Conservation (phyloP, 37 sponge, comb jelly and placozoan genomes). For the Ephydatia muelleri region DNA sequence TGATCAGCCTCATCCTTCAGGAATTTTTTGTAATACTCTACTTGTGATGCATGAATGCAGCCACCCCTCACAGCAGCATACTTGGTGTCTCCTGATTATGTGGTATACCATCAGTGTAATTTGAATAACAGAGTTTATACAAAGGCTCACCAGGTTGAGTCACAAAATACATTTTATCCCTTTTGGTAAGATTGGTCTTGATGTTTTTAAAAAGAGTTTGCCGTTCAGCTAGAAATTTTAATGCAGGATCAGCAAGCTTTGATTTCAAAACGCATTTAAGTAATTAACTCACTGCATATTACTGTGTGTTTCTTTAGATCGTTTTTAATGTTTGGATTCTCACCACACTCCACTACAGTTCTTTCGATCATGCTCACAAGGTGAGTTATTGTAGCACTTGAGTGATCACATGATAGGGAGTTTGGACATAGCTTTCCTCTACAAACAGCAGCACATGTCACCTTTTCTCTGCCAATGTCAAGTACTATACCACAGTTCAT, state of each 20-base stretch:
- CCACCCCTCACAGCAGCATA: too few species aligned
- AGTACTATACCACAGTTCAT: slow-evolving; percentile 18
- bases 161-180: not conserved
- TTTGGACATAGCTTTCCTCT: slow-evolving; percentile 7
- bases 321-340: not conserved
- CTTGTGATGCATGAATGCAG: too few species aligned
- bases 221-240: not conserved
- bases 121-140: too few species aligned
- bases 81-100: too few species aligned
- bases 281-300: not conserved
- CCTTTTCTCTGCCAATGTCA: slow-evolving; percentile 25
- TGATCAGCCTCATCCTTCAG: too few species aligned
- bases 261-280: too few species aligned
- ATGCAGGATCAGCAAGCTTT: not conserved
- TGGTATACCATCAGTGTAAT: too few species aligned
- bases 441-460: slow-evolving; percentile 17
- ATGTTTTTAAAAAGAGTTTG: not conserved
- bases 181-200: not conserved
- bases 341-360: not conserved
- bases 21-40: too few species aligned
- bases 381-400: not conserved
- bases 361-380: slow-evolving; percentile 12
- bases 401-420: not conserved
- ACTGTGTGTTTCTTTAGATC: not conserved
- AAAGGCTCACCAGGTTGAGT: not conserved